Percentiles rank a stretch among this genome's conserved stretches.
Conservation (phyloP, 1,140 invertebrate genomes). For the Zaprionus vittiger region DNA sequence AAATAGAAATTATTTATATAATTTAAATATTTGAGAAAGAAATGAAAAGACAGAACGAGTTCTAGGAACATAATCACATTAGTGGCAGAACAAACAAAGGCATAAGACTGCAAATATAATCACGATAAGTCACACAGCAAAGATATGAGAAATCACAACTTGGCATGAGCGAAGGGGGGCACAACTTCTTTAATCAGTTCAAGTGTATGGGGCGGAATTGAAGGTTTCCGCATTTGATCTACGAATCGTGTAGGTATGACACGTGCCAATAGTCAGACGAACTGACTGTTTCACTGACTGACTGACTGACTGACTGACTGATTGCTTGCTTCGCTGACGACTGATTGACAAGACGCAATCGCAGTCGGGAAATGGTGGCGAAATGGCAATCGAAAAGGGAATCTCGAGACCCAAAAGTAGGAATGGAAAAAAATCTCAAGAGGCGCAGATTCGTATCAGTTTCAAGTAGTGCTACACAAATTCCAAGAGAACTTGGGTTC, state of each 20-base stretch:
- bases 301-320: not conserved
- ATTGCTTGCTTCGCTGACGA: not conserved
- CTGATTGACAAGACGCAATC: not conserved
- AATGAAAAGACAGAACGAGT: not conserved
- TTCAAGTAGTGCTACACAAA: not conserved
- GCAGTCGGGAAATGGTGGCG: not conserved
- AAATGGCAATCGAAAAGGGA: slow-evolving; percentile 5
- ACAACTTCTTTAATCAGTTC: not conserved
- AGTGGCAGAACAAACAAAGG: not conserved
- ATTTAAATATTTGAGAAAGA: not conserved
- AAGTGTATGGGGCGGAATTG: not conserved
- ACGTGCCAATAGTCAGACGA: not conserved
- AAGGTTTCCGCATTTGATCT: not conserved
- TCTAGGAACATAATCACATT: not conserved
- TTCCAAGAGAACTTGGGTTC: not conserved
- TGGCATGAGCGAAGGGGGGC: not conserved
- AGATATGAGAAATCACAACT: not conserved
- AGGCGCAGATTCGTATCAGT: not conserved
- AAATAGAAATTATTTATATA: too few species aligned
- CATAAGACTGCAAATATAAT: not conserved
- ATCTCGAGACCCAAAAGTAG: not conserved
- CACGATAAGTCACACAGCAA: not conserved
- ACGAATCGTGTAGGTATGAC: not conserved
- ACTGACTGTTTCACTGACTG: not conserved
- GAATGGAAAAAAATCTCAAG: not conserved